Percentiles rank a stretch among this genome's conserved stretches.
Evolutionary conservation across 1,140 invertebrate genomes (phyloP).

Genomic region (Hycleus phaleratus): DNA sequence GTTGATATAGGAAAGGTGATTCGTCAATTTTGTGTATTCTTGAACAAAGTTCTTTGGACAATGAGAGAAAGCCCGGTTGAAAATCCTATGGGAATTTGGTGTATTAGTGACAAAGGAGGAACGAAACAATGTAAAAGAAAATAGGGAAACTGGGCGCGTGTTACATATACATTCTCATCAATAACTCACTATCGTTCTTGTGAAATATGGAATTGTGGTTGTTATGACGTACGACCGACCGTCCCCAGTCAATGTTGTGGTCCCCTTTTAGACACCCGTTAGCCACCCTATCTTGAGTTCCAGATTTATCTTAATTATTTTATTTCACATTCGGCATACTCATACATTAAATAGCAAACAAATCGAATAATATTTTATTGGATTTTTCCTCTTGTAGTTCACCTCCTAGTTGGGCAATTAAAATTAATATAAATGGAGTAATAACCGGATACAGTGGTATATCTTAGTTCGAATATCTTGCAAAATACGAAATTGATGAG

Average conservation of each 20-base stretch:
- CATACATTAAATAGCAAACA: neutral
- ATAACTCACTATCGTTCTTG: constrained; percentile 33
- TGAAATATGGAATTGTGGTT: constrained; percentile 34
- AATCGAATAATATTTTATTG: too few species aligned
- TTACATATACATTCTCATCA: constrained; percentile 32
- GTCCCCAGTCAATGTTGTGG: neutral
- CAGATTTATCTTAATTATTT: constrained; percentile 17
- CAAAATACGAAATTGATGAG: constrained; percentile 13
- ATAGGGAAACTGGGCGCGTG: constrained; percentile 20
- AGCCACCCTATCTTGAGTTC: neutral
- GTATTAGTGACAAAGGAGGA: constrained; percentile 29
- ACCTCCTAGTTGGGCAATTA: too few species aligned
- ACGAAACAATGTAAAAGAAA: constrained; percentile 22
- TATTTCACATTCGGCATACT: neutral
- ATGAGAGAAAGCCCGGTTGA: constrained; percentile 12
- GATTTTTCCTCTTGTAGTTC: too few species aligned
- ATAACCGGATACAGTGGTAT: too few species aligned
- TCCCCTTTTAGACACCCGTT: neutral
- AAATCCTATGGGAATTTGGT: constrained; percentile 20
- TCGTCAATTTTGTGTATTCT: constrained; percentile 27
- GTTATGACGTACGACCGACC: constrained; percentile 24
- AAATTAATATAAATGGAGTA: too few species aligned
- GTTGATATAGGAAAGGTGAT: constrained; percentile 23
- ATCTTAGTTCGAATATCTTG: neutral
- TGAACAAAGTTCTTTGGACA: constrained; percentile 21